Conservation (phyloP, 2,113 vertebrate species). For the Anoura caudifer region DNA sequence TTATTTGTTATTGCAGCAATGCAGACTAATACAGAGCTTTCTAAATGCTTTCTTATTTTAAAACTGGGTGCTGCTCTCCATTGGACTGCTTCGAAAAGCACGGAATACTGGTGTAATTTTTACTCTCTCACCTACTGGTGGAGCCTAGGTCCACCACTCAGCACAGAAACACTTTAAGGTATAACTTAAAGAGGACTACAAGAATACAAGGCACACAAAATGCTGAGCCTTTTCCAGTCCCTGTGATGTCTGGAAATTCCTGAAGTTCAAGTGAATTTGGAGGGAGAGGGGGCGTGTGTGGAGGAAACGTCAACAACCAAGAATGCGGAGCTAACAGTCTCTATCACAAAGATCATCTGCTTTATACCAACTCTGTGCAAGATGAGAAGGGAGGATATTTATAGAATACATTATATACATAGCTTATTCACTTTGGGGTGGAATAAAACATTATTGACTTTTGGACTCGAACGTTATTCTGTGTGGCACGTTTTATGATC, state of each 20-base stretch:
- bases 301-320: background rate
- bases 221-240: background rate
- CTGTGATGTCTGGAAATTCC: background rate
- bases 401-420: background rate
- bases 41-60: background rate
- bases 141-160: background rate
- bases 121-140: background rate
- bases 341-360: background rate
- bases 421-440: background rate
- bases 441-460: background rate
- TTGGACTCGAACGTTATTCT: background rate
- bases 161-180: background rate
- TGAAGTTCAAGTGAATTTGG: background rate
- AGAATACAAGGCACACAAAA: background rate
- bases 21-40: background rate
- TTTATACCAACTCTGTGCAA: background rate
- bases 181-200: background rate
- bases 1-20: background rate
- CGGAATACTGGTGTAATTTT: background rate
- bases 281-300: rapidly evolving
- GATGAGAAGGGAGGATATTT: background rate
- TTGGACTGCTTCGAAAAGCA: background rate
- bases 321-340: background rate
- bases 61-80: background rate
- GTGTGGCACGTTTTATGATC: conserved; percentile 28